Conservation (phyloP, 2,888 invertebrate genomes). For the Venusia cambrica region DNA sequence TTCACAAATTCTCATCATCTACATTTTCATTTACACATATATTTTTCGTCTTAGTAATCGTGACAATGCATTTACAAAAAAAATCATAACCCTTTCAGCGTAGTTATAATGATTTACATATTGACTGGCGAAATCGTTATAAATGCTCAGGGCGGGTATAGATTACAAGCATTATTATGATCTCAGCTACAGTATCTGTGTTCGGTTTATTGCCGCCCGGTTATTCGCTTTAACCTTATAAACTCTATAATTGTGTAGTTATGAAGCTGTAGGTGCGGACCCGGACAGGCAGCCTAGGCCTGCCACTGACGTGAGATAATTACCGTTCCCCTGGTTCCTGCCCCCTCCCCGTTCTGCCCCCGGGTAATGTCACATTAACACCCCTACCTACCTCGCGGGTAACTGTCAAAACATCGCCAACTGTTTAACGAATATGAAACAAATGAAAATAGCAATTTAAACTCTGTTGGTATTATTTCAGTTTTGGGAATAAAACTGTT, state of each 20-base stretch:
- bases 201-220: background rate
- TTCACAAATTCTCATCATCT: too few species aligned
- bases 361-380: conserved; percentile 77
- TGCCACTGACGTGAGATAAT: conserved; percentile 77
- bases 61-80: too few species aligned
- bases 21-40: too few species aligned
- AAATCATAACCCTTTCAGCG: too few species aligned
- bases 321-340: conserved; percentile 53
- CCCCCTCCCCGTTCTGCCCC: conserved; percentile 28
- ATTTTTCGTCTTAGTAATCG: too few species aligned
- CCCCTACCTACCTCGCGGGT: conserved; percentile 55
- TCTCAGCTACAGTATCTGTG: background rate
- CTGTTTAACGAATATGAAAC: conserved; percentile 57
- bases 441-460: conserved; percentile 28
- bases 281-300: conserved; percentile 68
- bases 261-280: conserved; percentile 55
- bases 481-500: background rate
- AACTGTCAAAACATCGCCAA: conserved; percentile 73
- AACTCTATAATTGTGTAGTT: conserved; percentile 36
- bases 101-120: too few species aligned
- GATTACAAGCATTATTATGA: too few species aligned
- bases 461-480: conserved; percentile 9
- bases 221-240: conserved; percentile 18
- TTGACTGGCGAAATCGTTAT: too few species aligned
- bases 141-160: too few species aligned